Conservation (phyloP, 2,888 invertebrate genomes). For the Pseudococcus longispinus region DNA sequence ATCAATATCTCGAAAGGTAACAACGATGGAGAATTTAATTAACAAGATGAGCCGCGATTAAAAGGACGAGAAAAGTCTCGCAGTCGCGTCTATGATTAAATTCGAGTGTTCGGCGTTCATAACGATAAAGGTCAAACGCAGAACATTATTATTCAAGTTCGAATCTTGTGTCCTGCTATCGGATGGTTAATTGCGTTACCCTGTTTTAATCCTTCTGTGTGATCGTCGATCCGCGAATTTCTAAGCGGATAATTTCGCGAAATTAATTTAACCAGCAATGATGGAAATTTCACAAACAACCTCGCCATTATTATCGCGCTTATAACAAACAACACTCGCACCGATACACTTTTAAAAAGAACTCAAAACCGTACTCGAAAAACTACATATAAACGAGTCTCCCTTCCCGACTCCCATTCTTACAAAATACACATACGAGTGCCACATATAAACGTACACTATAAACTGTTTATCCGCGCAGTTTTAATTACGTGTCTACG, state of each 20-base stretch:
- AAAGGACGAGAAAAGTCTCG: background rate
- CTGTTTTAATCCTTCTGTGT: constrained; percentile 49
- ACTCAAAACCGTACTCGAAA: constrained; percentile 5
- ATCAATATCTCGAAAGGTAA: background rate
- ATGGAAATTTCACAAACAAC: constrained; percentile 37
- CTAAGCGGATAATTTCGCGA: constrained; percentile 47
- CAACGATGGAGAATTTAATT: constrained; percentile 20
- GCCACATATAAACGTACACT: background rate
- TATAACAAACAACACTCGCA: background rate
- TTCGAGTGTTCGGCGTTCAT: background rate
- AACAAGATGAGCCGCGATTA: constrained; percentile 23
- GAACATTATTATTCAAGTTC: constrained; percentile 41
- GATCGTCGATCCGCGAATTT: constrained; percentile 51
- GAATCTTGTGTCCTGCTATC: constrained; percentile 41
- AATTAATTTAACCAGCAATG: constrained; percentile 46
- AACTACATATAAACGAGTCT: background rate
- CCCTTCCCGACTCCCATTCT: background rate
- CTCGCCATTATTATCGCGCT: background rate
- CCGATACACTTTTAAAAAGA: background rate
- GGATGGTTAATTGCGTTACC: constrained; percentile 50
- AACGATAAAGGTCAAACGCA: constrained; percentile 25
- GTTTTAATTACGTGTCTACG: constrained; percentile 10
- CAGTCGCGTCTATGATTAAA: background rate
- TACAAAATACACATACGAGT: background rate
- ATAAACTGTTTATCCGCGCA: background rate